Percentiles rank a stretch among this genome's conserved stretches.
Evolutionary conservation across 1,140 invertebrate species (phyloP).

Genomic region (Choristoneura fumiferana): DNA sequence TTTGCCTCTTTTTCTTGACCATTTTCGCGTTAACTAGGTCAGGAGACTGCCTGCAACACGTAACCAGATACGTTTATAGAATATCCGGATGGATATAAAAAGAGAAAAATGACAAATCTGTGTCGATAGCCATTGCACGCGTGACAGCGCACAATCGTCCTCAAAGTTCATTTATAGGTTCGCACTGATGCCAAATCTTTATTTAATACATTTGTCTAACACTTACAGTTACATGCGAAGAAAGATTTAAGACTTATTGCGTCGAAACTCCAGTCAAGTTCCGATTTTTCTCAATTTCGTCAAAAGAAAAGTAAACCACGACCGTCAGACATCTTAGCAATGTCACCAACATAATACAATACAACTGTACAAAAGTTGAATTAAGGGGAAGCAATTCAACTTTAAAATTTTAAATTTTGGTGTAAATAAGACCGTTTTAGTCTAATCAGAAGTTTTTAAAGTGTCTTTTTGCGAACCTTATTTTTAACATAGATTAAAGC

Average conservation of each 20-base stretch:
- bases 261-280: slow-evolving; percentile 39
- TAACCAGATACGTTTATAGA: slow-evolving; percentile 74
- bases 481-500: no score
- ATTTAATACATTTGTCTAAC: slow-evolving; percentile 29
- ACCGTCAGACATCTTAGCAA: slow-evolving; percentile 65
- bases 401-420: background rate
- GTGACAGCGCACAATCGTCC: slow-evolving; percentile 72
- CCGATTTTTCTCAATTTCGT: slow-evolving; percentile 50
- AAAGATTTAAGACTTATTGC: slow-evolving; percentile 40
- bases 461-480: no score
- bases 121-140: slow-evolving; percentile 74
- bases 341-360: slow-evolving; percentile 34
- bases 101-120: slow-evolving; percentile 73
- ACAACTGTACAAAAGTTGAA: slow-evolving; percentile 25
- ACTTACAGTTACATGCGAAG: slow-evolving; percentile 69
- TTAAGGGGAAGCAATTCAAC: background rate
- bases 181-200: slow-evolving; percentile 21
- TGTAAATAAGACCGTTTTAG: no score
- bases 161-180: slow-evolving; percentile 27
- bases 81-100: slow-evolving; percentile 70
- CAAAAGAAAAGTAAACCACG: slow-evolving; percentile 66
- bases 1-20: slow-evolving; percentile 83
- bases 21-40: slow-evolving; percentile 57
- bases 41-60: slow-evolving; percentile 63
- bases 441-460: no score